Evolutionary conservation across 2,888 invertebrate species (phyloP).

Genomic region (Sarcophaga carnaria): DNA sequence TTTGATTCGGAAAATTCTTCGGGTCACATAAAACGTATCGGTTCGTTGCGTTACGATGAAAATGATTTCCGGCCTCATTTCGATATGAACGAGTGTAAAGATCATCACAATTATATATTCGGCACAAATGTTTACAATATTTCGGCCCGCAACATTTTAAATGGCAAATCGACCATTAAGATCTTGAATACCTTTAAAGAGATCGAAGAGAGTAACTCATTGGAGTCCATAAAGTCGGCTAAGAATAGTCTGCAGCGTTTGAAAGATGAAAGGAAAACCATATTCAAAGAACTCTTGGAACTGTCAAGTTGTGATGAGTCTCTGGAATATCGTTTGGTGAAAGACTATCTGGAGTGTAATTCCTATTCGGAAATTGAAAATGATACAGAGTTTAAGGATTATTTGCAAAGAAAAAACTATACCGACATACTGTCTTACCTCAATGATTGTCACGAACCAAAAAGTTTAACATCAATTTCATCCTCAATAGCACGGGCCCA

Average conservation of each 20-base stretch:
- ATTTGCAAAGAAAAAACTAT: slow-evolving; percentile 80
- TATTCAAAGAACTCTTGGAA: slow-evolving; percentile 79
- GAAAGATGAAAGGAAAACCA: slow-evolving; percentile 76
- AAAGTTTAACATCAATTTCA: slow-evolving; percentile 74
- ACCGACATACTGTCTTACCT: slow-evolving; percentile 79
- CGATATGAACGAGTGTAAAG: slow-evolving; percentile 64
- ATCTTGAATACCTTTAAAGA: slow-evolving; percentile 76
- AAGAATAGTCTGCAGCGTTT: slow-evolving; percentile 75
- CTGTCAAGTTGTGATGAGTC: slow-evolving; percentile 80
- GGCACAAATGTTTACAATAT: slow-evolving; percentile 79
- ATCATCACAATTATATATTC: slow-evolving; percentile 76
- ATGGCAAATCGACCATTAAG: slow-evolving; percentile 78
- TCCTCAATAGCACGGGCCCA: slow-evolving; percentile 77
- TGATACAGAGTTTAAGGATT: slow-evolving; percentile 79
- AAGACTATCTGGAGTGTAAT: slow-evolving; percentile 81
- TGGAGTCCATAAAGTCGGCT: slow-evolving; percentile 67
- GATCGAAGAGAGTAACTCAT: slow-evolving; percentile 72
- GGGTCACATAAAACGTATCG: slow-evolving; percentile 53
- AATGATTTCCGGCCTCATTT: slow-evolving; percentile 77
- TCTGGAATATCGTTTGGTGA: slow-evolving; percentile 79
- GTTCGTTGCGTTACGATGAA: slow-evolving; percentile 73
- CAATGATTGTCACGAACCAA: slow-evolving; percentile 75
- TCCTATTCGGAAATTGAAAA: slow-evolving; percentile 81
- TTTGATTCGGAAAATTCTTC: slow-evolving; percentile 75
- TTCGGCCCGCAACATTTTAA: slow-evolving; percentile 77